phyloP scores from a whole-genome alignment of 2,888 invertebrate species.

The Junonia oenone region DNA sequence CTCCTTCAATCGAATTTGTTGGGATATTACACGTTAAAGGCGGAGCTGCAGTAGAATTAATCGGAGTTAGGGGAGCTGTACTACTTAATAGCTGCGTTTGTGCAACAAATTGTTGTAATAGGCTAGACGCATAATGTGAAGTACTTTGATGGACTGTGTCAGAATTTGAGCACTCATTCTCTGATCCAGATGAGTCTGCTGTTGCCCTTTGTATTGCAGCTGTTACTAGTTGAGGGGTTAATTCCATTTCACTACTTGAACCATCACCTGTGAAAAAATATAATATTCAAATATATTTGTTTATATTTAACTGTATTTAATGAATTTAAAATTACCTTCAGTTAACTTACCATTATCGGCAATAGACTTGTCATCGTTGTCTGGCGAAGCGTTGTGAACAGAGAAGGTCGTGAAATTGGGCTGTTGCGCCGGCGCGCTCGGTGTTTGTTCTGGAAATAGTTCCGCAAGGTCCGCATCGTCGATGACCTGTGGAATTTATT shows the following conservation, averaged over 20 bases:
- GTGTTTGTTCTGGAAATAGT: constrained; percentile 85
- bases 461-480: constrained; percentile 89
- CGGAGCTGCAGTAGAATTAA: constrained; percentile 43
- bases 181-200: constrained; percentile 84
- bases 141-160: constrained; percentile 74
- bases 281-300: not conserved
- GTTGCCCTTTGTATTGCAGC: constrained; percentile 87
- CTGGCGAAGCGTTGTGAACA: constrained; percentile 59
- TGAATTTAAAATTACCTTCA: not conserved
- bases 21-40: constrained; percentile 47
- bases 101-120: constrained; percentile 89
- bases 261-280: constrained; percentile 70
- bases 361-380: constrained; percentile 71
- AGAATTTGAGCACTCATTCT: constrained; percentile 82
- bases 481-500: constrained; percentile 78
- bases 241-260: constrained; percentile 87
- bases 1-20: constrained; percentile 52
- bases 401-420: constrained; percentile 78
- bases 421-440: constrained; percentile 78
- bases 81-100: constrained; percentile 86
- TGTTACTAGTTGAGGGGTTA: constrained; percentile 86
- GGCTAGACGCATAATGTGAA: constrained; percentile 84
- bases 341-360: constrained; percentile 63
- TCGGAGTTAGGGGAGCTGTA: constrained; percentile 56
- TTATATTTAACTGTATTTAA: not conserved